These are phyloP conservation scores for Andrena praecox DNA, from an alignment of 2,888 invertebrate species.

Conservation along the genomic window DNA sequence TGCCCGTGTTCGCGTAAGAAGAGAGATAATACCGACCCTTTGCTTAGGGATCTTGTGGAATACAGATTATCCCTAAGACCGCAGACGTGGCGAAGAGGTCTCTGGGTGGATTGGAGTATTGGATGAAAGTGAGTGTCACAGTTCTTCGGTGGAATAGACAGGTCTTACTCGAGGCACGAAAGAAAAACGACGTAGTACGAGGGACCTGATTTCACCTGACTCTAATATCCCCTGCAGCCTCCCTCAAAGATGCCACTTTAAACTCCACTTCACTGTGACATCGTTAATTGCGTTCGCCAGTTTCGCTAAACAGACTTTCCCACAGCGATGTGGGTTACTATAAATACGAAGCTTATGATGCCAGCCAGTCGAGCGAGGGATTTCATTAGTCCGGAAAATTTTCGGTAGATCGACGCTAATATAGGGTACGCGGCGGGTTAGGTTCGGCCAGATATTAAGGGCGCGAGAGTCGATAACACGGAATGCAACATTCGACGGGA, in stretches of 20 bases:
- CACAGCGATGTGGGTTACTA: conserved; percentile 55
- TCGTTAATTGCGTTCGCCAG: conserved; percentile 28
- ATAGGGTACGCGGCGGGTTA: conserved; percentile 40
- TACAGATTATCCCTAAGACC: neutral
- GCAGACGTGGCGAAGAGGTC: too few relatives aligned
- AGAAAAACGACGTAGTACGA: neutral
- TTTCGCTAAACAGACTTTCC: conserved; percentile 14
- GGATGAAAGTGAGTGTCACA: too few relatives aligned
- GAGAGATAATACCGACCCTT: neutral
- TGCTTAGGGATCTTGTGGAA: too few relatives aligned
- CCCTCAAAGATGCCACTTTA: conserved; percentile 25
- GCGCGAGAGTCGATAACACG: conserved; percentile 28
- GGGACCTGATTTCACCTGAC: neutral
- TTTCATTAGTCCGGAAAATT: conserved; percentile 71
- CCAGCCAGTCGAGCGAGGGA: conserved; percentile 58
- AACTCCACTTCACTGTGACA: conserved; percentile 37
- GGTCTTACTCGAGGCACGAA: neutral
- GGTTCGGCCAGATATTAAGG: conserved; percentile 45
- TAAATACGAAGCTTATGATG: conserved; percentile 68
- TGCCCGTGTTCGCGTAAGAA: neutral
- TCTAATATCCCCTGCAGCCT: neutral
- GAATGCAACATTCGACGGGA: conserved; percentile 4
- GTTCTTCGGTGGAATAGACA: too few relatives aligned
- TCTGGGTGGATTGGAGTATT: too few relatives aligned
- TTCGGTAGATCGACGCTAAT: conserved; percentile 45